Evolutionary conservation across 2,797 vertebrate genomes (phyloP).

Genomic region (Falco rusticolus): DNA sequence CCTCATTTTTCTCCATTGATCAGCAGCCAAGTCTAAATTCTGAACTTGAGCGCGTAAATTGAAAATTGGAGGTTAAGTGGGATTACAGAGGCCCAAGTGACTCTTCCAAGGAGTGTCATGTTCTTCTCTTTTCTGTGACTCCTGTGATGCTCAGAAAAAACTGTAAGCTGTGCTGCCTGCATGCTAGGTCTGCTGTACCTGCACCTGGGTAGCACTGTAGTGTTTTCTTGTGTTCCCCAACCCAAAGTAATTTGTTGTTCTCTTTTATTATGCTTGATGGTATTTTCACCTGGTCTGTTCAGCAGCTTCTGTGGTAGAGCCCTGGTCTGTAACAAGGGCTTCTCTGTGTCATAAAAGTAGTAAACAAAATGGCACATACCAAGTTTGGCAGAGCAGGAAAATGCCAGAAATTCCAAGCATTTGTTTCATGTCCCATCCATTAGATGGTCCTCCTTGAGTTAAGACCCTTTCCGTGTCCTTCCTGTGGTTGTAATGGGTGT

Average conservation of each 20-base stretch:
- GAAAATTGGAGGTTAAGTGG: background rate
- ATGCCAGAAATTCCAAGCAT: constrained; percentile 11
- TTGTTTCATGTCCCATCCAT: background rate
- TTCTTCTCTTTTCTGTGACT: background rate
- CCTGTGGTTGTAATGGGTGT: rapidly evolving
- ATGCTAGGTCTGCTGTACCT: background rate
- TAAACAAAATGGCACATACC: background rate
- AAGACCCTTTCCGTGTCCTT: background rate
- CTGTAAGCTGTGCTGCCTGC: background rate
- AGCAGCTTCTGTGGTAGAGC: background rate
- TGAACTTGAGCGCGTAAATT: background rate
- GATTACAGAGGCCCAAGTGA: background rate
- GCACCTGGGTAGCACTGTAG: background rate
- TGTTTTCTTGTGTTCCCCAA: background rate
- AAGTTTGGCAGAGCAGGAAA: background rate
- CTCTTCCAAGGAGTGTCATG: background rate
- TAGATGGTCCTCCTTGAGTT: background rate
- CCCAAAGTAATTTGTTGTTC: background rate
- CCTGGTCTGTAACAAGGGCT: background rate
- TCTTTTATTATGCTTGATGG: background rate
- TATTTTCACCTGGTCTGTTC: background rate
- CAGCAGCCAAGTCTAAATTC: background rate
- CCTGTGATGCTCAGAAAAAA: background rate
- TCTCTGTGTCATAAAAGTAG: background rate
- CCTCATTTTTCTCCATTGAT: background rate